Conservation (phyloP, 2,113 vertebrate species). For the Ictidomys tridecemlineatus region DNA sequence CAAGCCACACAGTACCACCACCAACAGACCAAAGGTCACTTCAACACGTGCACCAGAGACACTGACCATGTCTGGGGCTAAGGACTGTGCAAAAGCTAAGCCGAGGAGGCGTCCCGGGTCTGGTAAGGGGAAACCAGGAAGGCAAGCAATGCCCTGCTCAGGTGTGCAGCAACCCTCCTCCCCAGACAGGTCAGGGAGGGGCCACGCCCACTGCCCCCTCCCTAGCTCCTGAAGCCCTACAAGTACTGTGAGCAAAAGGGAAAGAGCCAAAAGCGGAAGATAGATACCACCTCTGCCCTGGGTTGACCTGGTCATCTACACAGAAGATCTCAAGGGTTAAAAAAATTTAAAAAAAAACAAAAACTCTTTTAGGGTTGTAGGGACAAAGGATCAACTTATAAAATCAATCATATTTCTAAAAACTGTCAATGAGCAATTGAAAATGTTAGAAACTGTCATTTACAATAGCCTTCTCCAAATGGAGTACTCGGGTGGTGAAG, state of each 20-base stretch:
- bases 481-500: not conserved
- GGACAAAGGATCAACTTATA: too few species aligned
- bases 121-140: not conserved
- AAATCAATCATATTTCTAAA: too few species aligned
- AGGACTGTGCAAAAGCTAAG: not conserved
- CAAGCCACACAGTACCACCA: not conserved
- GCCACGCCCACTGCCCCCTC: too few species aligned
- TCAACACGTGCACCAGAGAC: not conserved
- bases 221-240: not conserved
- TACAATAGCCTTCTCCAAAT: not conserved
- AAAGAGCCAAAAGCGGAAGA: not conserved
- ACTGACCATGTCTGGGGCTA: too few species aligned
- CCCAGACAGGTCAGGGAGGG: too few species aligned
- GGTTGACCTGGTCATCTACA: not conserved
- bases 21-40: not conserved
- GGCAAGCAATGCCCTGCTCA: too few species aligned
- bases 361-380: too few species aligned
- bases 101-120: not conserved
- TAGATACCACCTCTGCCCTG: too few species aligned
- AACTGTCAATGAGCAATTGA: too few species aligned
- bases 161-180: too few species aligned
- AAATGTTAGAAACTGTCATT: too few species aligned
- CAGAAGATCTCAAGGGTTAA: not conserved
- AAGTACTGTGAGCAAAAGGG: not conserved
- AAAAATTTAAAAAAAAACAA: too few species aligned